Evolutionary conservation across 2,113 vertebrate genomes (phyloP), one percentile per base, ranked within the genome.

Genomic region (Sclerurus mexicanus): DNA sequence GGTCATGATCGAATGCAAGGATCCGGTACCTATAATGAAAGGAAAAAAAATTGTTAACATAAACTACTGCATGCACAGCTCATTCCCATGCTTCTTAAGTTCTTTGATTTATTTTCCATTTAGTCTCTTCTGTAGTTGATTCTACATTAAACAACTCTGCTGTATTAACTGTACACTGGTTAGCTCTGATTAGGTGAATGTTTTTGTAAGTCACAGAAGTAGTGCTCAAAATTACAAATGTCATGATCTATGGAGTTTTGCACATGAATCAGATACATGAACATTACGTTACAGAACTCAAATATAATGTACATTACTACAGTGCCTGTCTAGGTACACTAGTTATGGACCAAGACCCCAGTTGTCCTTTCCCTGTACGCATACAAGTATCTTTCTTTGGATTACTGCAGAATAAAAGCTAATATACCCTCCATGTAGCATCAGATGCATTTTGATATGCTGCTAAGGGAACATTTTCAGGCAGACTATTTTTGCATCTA

Each of bases 1-100:
- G 98, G 98, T 99, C 99, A 6, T 99, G 99, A 95, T 99, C 99
- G 68, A 99, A 99, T 0, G 98, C 99, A 92, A 99, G 98, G 76
- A 99, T 97, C 63, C 99, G 98, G 96, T 99, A 99, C 96, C 99
- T 99, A 55, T 8, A 42, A 71, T 14, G 11, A 90, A 87, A 86
- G 46, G 14, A 25, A 80, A 85, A 86, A n/a, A 27, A 42, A 1
- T 31, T 93, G n/a, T 91, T 60, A 56, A 44, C 52, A 72, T 22
- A 11, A 69, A 53, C 39, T 78, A 25, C 55, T 82, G 53, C n/a
- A 55, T 9, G 18, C 62, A 49, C 52, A 80, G 33, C 63, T 87
- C 15, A 58, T 18, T 91, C 60, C 30, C 30, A 35, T 20, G 39
- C 52, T 95, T 82, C 67, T 73, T 69, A 85, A 39, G 17, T 40